phyloP scores from a whole-genome alignment of 2,797 vertebrate genomes.

The Cynopterus sphinx region DNA sequence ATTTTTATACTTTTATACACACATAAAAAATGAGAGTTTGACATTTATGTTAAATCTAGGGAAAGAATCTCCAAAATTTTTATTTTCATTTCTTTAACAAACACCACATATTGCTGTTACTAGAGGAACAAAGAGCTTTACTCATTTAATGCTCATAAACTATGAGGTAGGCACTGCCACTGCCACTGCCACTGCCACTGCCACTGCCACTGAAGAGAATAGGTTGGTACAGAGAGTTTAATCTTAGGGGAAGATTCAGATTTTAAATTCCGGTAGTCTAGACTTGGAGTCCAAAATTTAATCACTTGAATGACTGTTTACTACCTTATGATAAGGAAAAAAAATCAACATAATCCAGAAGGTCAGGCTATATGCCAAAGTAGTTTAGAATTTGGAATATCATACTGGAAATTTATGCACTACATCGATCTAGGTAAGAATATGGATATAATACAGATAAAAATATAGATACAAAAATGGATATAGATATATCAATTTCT shows the following conservation, averaged over 20 bases:
- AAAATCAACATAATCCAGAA: background rate
- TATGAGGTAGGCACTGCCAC: background rate
- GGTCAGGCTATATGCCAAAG: background rate
- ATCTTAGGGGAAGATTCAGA: background rate
- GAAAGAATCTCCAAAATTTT: background rate
- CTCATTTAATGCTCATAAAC: background rate
- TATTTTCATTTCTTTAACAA: background rate
- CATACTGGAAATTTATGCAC: background rate
- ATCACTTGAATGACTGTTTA: background rate
- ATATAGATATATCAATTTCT: background rate
- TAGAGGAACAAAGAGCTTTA: background rate
- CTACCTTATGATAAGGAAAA: background rate
- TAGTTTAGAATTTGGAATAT: background rate
- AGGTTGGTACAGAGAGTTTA: background rate
- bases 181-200: too few relatives aligned
- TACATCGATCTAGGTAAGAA: background rate
- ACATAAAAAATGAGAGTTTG: background rate
- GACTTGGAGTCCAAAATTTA: background rate
- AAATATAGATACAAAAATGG: background rate
- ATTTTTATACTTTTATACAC: background rate
- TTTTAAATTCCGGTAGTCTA: background rate
- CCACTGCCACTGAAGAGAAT: background rate
- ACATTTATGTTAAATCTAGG: background rate
- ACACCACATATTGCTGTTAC: background rate
- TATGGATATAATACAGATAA: background rate